These are phyloP conservation scores for Dipodomys spectabilis DNA, from an alignment of 2,113 vertebrate species.

Conservation along the genomic window DNA sequence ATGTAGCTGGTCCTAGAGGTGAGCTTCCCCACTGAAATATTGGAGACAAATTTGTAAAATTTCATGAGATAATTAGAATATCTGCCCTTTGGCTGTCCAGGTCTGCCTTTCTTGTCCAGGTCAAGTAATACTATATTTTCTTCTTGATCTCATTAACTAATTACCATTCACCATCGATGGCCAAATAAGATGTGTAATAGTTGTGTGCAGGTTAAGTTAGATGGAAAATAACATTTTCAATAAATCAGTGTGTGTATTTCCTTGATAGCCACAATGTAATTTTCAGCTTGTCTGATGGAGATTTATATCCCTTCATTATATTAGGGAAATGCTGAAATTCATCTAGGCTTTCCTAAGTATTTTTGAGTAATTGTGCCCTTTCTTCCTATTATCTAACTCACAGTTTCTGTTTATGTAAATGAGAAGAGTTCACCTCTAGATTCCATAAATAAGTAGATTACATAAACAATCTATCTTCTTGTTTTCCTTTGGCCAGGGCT, in stretches of 20 bases:
- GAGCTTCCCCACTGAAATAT: not conserved
- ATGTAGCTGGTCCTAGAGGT: not conserved
- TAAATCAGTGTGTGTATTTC: slow-evolving; percentile 55
- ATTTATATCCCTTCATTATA: slow-evolving; percentile 60
- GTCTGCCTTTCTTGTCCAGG: not conserved
- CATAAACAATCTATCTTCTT: slow-evolving; percentile 69
- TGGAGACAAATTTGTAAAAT: slow-evolving; percentile 40
- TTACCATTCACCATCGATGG: slow-evolving; percentile 25
- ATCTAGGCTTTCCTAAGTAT: slow-evolving; percentile 40
- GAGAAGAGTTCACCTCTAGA: slow-evolving; percentile 19
- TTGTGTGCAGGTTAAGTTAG: slow-evolving; percentile 21
- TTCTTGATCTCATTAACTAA: slow-evolving; percentile 29
- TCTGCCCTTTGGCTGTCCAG: not conserved
- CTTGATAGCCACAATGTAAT: slow-evolving; percentile 52
- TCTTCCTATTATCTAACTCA: slow-evolving; percentile 19
- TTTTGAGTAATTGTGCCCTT: slow-evolving; percentile 55
- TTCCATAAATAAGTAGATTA: slow-evolving; percentile 59
- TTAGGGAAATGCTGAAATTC: slow-evolving; percentile 50
- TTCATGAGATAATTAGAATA: slow-evolving; percentile 52
- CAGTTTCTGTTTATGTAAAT: slow-evolving; percentile 41
- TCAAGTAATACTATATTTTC: slow-evolving; percentile 20
- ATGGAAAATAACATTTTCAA: slow-evolving; percentile 44
- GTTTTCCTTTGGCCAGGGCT: slow-evolving; percentile 61
- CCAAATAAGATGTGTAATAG: slow-evolving; percentile 29
- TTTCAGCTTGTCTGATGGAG: slow-evolving; percentile 48